Conservation (phyloP, 2,797 vertebrate species). For the Sebastes flavidus region DNA sequence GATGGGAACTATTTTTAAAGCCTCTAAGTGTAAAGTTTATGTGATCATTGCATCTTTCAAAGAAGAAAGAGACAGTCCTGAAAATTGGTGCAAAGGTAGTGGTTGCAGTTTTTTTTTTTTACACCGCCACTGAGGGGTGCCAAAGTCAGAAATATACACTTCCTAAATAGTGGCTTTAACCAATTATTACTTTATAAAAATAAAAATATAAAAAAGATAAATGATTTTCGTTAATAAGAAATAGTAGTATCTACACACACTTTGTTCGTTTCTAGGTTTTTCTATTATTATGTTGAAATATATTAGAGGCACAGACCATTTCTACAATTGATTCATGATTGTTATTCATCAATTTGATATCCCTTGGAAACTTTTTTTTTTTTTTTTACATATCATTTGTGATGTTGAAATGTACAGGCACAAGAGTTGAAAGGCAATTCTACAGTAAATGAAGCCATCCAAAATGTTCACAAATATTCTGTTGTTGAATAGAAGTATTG, state of each 20-base stretch:
- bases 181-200: neutral
- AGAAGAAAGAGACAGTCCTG: neutral
- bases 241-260: no score
- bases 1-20: neutral
- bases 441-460: conserved; percentile 12
- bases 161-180: neutral
- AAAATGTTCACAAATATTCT: conserved; percentile 34
- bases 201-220: no score
- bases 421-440: neutral
- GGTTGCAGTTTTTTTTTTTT: neutral
- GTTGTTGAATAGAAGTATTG: conserved; percentile 6
- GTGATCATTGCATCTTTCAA: neutral
- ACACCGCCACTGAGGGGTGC: neutral
- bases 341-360: neutral
- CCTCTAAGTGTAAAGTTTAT: neutral
- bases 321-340: no score
- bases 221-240: no score
- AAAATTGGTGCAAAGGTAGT: neutral
- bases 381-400: neutral
- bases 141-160: neutral
- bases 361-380: neutral
- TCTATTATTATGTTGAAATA: no score
- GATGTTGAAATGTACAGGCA: neutral
- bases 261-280: no score
- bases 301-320: no score